Evolutionary conservation across 2,888 invertebrate genomes (phyloP), one percentile per base, ranked within the genome.

Genomic region (Loripinus fragilis): DNA sequence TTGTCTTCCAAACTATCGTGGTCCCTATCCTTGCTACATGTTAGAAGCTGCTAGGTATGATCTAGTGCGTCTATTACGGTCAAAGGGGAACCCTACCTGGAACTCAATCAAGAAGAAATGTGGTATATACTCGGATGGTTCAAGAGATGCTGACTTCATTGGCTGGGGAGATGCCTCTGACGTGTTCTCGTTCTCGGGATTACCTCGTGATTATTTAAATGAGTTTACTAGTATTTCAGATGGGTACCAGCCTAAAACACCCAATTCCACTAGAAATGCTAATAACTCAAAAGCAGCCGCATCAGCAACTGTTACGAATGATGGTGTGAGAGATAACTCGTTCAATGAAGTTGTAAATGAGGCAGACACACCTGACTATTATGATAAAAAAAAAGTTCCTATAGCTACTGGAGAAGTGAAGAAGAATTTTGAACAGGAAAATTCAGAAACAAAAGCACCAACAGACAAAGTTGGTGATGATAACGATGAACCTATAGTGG

Each of bases 81-180:
- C 33, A 33, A 60, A 28, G 33, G 33, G 33, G 3, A 33, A 33
- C 3, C 28, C 10, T 60, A 33, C 10, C 17, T 60, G 28, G 8
- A 23, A 60, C n/a, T 33, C 20, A 33, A 30, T 60, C 12, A 60
- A 60, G 60, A 17, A 17, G 33, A 60, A 60, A 23, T 60, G 30
- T 33, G 60, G 60, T 33, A 60, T 60, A 33, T 33, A 30, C 33
- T 5, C 30, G 5, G 60, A 60, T 60, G 60, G 33, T 60, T 17
- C 17, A 1, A 60, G 60, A 33, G 60, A 60, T 28, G 20, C 1
- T 17, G 5, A 30, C 33, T 60, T 33, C 28, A 28, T 33, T 17
- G 60, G 60, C 33, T 60, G 60, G 60, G 60, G 60, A 17, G 17
- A 33, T 30, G 30, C 60, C 28, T 60, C 60, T 20, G 60, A 60